phyloP scores from a whole-genome alignment of 2,113 vertebrate genomes.

The Aplodontia rufa region DNA sequence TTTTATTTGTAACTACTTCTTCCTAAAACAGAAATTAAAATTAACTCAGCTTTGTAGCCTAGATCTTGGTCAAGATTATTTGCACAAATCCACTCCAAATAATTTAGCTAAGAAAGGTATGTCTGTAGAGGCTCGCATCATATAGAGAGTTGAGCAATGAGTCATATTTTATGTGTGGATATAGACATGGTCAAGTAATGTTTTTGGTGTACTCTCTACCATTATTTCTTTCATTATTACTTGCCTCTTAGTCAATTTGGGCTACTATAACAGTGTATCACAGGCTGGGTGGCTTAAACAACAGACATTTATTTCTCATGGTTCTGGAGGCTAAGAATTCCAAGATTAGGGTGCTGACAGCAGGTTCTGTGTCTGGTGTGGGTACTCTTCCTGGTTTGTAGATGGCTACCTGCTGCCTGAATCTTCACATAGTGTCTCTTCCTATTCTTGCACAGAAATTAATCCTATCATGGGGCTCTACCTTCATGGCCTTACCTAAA shows the following conservation, averaged over 20 bases:
- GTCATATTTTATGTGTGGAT: background rate
- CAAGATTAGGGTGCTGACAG: background rate
- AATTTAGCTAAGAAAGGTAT: background rate
- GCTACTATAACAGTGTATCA: background rate
- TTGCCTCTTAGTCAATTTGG: background rate
- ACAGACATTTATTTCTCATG: background rate
- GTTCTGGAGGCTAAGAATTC: background rate
- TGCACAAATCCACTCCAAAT: background rate
- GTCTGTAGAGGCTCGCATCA: background rate
- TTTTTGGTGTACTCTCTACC: background rate
- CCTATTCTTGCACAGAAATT: background rate
- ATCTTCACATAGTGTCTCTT: background rate
- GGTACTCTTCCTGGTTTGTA: background rate
- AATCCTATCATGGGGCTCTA: background rate
- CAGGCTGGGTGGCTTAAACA: background rate
- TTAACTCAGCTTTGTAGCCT: background rate
- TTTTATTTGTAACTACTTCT: background rate
- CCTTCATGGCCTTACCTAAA: background rate
- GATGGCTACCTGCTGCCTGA: background rate
- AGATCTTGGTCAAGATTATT: background rate
- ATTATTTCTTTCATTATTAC: background rate
- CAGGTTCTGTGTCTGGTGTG: background rate
- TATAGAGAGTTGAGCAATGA: background rate
- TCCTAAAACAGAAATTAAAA: background rate
- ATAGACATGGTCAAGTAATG: background rate